Conservation (phyloP, 1,140 invertebrate species). For the Gryon sp. region DNA sequence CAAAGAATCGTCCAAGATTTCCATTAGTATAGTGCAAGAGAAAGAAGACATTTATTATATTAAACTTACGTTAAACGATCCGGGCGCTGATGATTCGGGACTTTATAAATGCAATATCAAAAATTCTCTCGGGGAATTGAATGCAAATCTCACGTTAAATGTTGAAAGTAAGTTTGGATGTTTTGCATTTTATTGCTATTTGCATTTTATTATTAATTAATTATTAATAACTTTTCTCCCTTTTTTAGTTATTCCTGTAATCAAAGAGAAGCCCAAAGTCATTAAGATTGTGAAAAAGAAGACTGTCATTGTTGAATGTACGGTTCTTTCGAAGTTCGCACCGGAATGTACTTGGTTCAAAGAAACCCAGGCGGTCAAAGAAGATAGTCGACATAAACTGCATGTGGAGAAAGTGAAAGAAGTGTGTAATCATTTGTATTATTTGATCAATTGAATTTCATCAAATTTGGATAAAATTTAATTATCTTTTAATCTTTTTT, state of each 20-base stretch:
- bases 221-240: too few species aligned
- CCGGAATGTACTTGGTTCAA: constrained; percentile 95
- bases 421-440: constrained; percentile 78
- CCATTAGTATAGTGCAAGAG: constrained; percentile 86
- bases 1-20: constrained; percentile 89
- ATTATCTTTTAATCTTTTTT: constrained; percentile 40
- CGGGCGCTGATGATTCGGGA: constrained; percentile 96
- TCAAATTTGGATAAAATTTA: not conserved
- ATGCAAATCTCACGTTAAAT: constrained; percentile 97
- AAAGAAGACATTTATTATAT: constrained; percentile 93
- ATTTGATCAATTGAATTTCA: not conserved
- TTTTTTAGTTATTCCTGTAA: constrained; percentile 92
- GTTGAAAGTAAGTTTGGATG: constrained; percentile 92
- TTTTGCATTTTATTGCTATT: constrained; percentile 9
- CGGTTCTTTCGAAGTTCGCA: constrained; percentile 91
- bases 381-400: constrained; percentile 87
- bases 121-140: constrained; percentile 96
- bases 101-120: constrained; percentile 99
- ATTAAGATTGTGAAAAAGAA: constrained; percentile 93
- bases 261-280: constrained; percentile 94
- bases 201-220: constrained; percentile 15
- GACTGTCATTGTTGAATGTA: constrained; percentile 94
- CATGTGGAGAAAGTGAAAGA: constrained; percentile 89
- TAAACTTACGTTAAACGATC: constrained; percentile 94
- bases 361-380: constrained; percentile 87